These are phyloP conservation scores for Meriones unguiculatus DNA, from an alignment of 2,113 vertebrate species.

Conservation along the genomic window DNA sequence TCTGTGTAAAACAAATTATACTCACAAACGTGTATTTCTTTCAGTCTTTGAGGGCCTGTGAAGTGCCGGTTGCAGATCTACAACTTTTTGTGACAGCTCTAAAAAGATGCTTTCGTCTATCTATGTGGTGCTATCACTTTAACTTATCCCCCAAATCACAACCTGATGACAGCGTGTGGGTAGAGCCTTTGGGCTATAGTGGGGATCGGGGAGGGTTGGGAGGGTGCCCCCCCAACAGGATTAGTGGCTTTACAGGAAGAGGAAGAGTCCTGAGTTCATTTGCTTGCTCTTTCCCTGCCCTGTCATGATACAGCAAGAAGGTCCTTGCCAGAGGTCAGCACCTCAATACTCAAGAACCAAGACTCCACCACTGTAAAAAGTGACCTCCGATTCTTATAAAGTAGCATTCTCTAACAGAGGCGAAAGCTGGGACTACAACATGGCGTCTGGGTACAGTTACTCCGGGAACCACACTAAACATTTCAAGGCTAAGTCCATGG, in stretches of 20 bases:
- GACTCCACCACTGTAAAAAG: background rate
- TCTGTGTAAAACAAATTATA: constrained; percentile 36
- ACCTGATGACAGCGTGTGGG: background rate
- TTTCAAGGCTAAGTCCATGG: background rate
- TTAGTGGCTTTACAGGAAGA: background rate
- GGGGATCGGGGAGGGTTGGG: background rate
- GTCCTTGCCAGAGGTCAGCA: background rate
- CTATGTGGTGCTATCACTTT: background rate
- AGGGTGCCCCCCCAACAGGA: background rate
- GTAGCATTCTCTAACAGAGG: background rate
- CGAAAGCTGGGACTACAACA: background rate
- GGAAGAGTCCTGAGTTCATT: background rate
- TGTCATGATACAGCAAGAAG: background rate
- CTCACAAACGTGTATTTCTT: background rate
- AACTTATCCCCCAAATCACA: background rate
- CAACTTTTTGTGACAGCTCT: background rate
- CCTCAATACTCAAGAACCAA: background rate
- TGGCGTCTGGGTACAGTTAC: background rate
- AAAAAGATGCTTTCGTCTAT: background rate
- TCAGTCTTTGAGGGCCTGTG: background rate
- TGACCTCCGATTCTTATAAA: background rate
- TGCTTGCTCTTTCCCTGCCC: background rate
- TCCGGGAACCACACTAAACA: constrained; percentile 12
- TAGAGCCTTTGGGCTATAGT: no score
- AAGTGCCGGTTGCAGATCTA: background rate